phyloP scores from a whole-genome alignment of 2,888 invertebrate species.

The Neuroscelio doddi region DNA sequence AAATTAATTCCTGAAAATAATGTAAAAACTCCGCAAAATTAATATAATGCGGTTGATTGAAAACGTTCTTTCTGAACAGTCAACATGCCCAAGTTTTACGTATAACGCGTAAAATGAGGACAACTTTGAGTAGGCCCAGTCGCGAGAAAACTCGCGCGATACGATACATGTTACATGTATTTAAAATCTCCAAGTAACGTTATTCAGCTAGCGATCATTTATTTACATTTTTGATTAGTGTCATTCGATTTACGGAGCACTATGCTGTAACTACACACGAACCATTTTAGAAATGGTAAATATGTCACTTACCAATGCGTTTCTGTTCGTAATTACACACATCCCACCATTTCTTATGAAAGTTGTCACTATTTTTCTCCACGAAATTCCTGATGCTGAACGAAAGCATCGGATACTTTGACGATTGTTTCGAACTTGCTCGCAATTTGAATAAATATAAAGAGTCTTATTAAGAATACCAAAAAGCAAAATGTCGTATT shows the following conservation, averaged over 20 bases:
- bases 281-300: conserved; percentile 14
- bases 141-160: conserved; percentile 1
- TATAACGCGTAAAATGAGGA: conserved; percentile 16
- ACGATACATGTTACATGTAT: conserved; percentile 14
- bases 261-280: conserved; percentile 34
- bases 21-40: no score
- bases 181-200: conserved; percentile 30
- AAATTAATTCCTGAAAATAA: no score
- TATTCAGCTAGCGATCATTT: conserved; percentile 35
- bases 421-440: neutral
- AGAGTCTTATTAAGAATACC: no score
- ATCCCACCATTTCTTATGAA: conserved; percentile 18
- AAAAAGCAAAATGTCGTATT: no score
- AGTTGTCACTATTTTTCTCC: no score
- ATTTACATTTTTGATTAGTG: conserved; percentile 42
- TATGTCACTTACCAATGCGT: conserved; percentile 27
- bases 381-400: neutral
- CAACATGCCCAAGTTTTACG: no score
- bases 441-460: no score
- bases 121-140: conserved; percentile 6
- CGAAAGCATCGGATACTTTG: neutral
- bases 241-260: conserved; percentile 30
- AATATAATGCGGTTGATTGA: no score
- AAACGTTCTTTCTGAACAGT: conserved; percentile 1
- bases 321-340: neutral